Evolutionary conservation across 1,140 invertebrate genomes (phyloP), one percentile per base, ranked within the genome.

Genomic region (Galendromus occidentalis): DNA sequence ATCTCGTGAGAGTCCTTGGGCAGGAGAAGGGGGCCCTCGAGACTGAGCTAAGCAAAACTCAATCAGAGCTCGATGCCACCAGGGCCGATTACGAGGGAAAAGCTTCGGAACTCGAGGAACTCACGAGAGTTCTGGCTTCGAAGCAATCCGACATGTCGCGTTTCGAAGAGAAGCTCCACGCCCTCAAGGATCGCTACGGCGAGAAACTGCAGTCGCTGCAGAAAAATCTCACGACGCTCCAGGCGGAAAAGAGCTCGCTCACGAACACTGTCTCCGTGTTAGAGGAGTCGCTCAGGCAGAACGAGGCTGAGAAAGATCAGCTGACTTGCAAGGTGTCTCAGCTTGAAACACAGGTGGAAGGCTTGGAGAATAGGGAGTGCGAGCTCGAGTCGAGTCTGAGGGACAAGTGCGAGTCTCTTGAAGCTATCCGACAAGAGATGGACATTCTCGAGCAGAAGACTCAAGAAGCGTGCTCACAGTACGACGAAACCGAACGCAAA

Each of bases 401-500:
- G 25, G 33, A 59, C 22, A 59, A 59, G 25, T 59, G 51, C 51
- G 51, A 59, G 33, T 59, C 51, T 2, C 51, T 59, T 22, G 51
- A 59, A 25, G 51, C 33, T 2, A 17, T 59, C 51, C 14, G 51
- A 18, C n/a, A 33, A 17, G 51, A 59, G 9, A 59, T 59, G 51
- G 51, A 59, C 33, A 25, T 59, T 20, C 51, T 59, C 51, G 51
- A 59, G 33, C 25, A 33, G 9, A 59, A 59, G 51, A 29, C 33
- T 14, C 51, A 59, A 33, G 51, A 59, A 22, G 33, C 22, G 51
- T 59, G 51, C 51, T 59, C 51, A 59, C 51, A 59, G 51, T 59
- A 59, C 51, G 51, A 59, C 14, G 51, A 59, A 59, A 29, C 25
- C 51, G 25, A 59, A 59, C 25, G 22, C 14, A 17, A 59, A 25